phyloP scores from a whole-genome alignment of 2,113 vertebrate genomes.

The Nerophis lumbriciformis region DNA sequence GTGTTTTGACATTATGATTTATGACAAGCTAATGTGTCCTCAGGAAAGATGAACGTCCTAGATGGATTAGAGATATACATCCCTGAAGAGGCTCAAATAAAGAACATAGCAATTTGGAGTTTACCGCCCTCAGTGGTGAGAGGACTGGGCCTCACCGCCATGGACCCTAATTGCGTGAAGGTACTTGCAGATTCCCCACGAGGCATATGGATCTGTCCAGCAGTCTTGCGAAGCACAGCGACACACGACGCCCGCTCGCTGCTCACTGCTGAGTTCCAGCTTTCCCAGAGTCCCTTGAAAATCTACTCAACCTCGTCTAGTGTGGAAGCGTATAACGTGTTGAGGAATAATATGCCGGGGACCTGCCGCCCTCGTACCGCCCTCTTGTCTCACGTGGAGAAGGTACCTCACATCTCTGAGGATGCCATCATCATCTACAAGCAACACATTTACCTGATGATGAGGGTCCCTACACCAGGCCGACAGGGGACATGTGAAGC shows the following conservation, averaged over 20 bases:
- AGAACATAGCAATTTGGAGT: slow-evolving; percentile 25
- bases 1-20: neutral
- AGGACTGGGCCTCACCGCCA: slow-evolving; percentile 18
- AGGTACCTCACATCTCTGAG: rapidly evolving
- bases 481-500: neutral
- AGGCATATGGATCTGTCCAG: slow-evolving; percentile 48
- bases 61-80: slow-evolving; percentile 43
- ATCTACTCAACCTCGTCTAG: slow-evolving; percentile 39
- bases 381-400: neutral
- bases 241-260: neutral
- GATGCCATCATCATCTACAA: slow-evolving; percentile 33
- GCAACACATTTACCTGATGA: slow-evolving; percentile 34
- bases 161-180: neutral
- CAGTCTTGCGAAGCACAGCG: neutral
- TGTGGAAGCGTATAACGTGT: slow-evolving; percentile 15
- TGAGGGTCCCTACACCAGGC: slow-evolving; percentile 9
- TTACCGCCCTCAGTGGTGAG: slow-evolving; percentile 26
- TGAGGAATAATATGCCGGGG: slow-evolving; percentile 16
- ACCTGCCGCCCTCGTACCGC: no score
- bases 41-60: slow-evolving; percentile 26
- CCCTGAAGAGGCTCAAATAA: slow-evolving; percentile 47
- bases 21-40: neutral
- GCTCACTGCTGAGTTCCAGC: neutral
- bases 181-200: slow-evolving; percentile 2
- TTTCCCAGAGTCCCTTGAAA: neutral